Base-by-base conservation (phyloP, 2,888 invertebrate genomes). In the Acleris holmiana region DNA sequence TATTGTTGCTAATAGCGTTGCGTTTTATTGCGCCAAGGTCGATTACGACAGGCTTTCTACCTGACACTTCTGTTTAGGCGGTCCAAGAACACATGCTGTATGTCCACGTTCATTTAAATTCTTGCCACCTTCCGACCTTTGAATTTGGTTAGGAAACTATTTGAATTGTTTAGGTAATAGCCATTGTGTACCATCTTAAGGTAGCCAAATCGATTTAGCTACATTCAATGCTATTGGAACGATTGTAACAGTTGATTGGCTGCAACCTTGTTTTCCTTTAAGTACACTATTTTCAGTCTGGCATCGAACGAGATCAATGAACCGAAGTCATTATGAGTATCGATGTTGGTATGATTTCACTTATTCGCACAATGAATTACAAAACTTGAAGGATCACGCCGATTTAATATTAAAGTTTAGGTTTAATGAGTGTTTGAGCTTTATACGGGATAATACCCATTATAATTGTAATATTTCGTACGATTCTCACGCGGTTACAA, bases 31-130 rank as follows among this genome's bases (percentile, higher is more conserved):
- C 81, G 86, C 88, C 91, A 92, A 89, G 91, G 91, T 83, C 75
- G 71, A 69, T 91, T 90, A 82, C 89, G 77, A 85, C 85, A 90
- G 78, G 83, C 90, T 92, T 90, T 92, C 91, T 89, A 89, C 77
- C 86, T 88, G 85, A 77, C 73, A 77, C 81, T 83, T 74, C 75
- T 73, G 75, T 80, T 84, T 81, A 70, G 77, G 77, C 76, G 75
- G 74, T 71, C 78, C 76, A 77, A 82, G 76, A 79, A 72, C 79
- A 73, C 76, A 73, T 76, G 75, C 72, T 72, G 69, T 74, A 70
- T 71, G 70, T 75, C 35, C 74, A 78, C 73, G 73, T 79, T 83
- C 73, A 88, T 89, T 89, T 80, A 83, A 82, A 89, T 89, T 87
- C 87, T 78, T 78, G 78, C 80, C 86, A 84, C 84, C 88, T 87